These are phyloP conservation scores for Cydia strobilella DNA, from an alignment of 1,140 invertebrate genomes.

Conservation along the genomic window DNA sequence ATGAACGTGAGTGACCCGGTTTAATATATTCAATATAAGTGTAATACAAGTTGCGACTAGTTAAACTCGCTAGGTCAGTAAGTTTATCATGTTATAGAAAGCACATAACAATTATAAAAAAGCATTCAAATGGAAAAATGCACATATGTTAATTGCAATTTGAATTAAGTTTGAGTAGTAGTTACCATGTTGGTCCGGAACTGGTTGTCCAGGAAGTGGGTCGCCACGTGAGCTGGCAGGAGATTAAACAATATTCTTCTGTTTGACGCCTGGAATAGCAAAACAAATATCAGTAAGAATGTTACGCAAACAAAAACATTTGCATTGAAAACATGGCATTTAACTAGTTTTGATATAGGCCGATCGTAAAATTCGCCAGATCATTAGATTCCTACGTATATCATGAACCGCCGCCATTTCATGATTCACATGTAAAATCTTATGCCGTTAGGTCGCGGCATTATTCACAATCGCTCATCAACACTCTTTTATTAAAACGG, in stretches of 20 bases:
- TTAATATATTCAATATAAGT: too few species aligned
- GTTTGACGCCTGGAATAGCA: conserved; percentile 83
- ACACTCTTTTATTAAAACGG: too few species aligned
- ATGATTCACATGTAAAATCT: too few species aligned
- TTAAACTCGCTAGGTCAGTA: background rate
- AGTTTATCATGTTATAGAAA: background rate
- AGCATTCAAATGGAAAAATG: conserved; percentile 35
- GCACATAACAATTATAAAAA: conserved; percentile 32
- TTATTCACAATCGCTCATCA: too few species aligned
- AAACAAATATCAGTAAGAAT: conserved; percentile 6
- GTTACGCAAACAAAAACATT: background rate
- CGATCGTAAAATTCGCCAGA: too few species aligned
- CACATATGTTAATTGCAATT: conserved; percentile 13
- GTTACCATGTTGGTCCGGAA: conserved; percentile 92
- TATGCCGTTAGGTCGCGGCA: too few species aligned
- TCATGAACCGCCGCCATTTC: too few species aligned
- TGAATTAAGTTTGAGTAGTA: conserved; percentile 33
- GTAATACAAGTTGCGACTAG: too few species aligned
- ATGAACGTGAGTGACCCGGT: too few species aligned
- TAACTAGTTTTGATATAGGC: too few species aligned
- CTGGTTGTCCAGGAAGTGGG: conserved; percentile 94
- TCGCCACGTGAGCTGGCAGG: conserved; percentile 94
- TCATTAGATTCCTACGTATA: too few species aligned
- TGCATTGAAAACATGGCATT: too few species aligned
- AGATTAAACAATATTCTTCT: conserved; percentile 95